These are phyloP conservation scores for Neodontobutis hainanensis DNA, from an alignment of 2,113 vertebrate species.

Conservation along the genomic window DNA sequence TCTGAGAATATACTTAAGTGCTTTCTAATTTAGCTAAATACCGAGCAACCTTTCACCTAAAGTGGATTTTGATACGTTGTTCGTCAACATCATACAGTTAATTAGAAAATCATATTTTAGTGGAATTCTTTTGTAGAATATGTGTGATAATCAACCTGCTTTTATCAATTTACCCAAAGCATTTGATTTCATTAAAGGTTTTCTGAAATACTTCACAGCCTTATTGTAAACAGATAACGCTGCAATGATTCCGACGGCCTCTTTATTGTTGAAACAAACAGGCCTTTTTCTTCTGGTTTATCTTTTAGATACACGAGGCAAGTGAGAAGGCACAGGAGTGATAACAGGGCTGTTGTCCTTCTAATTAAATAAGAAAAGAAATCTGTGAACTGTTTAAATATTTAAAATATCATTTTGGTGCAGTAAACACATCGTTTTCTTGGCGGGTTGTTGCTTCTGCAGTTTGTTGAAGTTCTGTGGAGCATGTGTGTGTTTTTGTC, in stretches of 20 bases:
- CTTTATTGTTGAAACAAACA: slow-evolving; percentile 3
- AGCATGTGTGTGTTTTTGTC: slow-evolving; percentile 15
- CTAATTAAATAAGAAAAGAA: slow-evolving; percentile 35
- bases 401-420: slow-evolving; percentile 28
- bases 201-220: neutral
- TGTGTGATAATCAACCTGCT: neutral
- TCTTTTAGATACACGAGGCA: slow-evolving; percentile 14
- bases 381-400: slow-evolving; percentile 47
- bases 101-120: too few species aligned
- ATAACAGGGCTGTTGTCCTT: slow-evolving; percentile 56
- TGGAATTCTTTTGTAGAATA: neutral
- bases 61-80: too few species aligned
- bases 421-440: slow-evolving; percentile 3
- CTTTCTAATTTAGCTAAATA: too few species aligned
- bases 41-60: too few species aligned
- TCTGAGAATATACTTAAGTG: too few species aligned
- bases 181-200: neutral
- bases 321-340: slow-evolving; percentile 30
- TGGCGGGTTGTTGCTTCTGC: neutral
- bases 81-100: too few species aligned
- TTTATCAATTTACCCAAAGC: neutral
- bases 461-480: slow-evolving; percentile 1
- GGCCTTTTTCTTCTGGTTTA: neutral
- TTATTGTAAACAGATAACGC: neutral
- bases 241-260: neutral